Conservation (phyloP, 2,797 vertebrate genomes). For the Chelonia mydas region DNA sequence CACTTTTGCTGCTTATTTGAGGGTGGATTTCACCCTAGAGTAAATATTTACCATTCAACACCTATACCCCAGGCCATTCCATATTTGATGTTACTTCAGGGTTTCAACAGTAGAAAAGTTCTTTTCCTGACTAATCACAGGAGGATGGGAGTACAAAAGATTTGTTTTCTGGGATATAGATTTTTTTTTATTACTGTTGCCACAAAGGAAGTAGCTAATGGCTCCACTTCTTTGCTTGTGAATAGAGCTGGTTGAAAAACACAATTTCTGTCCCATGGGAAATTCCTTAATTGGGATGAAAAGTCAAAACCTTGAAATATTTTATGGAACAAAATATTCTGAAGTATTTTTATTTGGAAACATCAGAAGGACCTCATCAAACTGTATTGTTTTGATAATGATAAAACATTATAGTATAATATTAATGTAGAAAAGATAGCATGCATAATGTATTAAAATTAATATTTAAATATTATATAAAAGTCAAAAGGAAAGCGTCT, state of each 20-base stretch:
- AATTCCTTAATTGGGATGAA: background rate
- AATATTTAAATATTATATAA: background rate
- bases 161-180: background rate
- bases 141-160: background rate
- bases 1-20: background rate
- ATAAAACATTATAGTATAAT: background rate
- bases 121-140: background rate
- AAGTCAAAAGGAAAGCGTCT: background rate
- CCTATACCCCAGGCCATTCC: background rate
- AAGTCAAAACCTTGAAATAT: background rate
- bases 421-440: background rate
- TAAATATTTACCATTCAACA: background rate
- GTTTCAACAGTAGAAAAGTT: background rate
- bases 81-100: background rate
- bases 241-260: background rate
- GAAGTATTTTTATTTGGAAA: background rate
- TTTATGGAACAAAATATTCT: background rate
- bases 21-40: background rate
- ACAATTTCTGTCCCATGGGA: background rate
- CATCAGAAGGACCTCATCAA: background rate
- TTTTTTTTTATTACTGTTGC: background rate
- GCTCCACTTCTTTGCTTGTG: background rate
- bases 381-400: background rate
- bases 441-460: background rate
- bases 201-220: background rate